Evolutionary conservation across 2,888 invertebrate species (phyloP), one percentile per base, ranked within the genome.

Genomic region (Leucoma salicis): DNA sequence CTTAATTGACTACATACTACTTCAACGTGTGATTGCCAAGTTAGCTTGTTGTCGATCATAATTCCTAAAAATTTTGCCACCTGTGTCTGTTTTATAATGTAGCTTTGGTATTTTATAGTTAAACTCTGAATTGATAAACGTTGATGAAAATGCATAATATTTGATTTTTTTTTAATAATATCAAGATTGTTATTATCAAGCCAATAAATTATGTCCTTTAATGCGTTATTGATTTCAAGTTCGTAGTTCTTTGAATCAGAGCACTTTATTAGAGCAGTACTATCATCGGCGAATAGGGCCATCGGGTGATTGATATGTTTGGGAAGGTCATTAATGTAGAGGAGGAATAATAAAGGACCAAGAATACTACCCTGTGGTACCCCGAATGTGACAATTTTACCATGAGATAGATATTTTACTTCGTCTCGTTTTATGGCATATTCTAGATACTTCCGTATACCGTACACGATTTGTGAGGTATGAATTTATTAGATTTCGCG

Each of bases 341-440:
- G 11, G 2, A 7, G 21, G 11, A 35, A 35, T 18, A 35, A 35
- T 27, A 25, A 25, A 14, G 35, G 25, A 2, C 11, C 35, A n/a
- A 27, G 24, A 14, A 35, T 15, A 15, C 35, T 35, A 15, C 35
- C 27, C 12, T 35, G 35, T 27, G 35, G 25, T 15, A 35, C 35
- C 6, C 35, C 27, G 11, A 27, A 16, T 16, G 3, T 16, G 6
- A 16, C 6, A 16, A 6, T 16, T 16, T 16, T 16, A 6, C 16
- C 16, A 16, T 16, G 3, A 16, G 3, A 16, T 3, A 16, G 16
- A 16, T 16, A 16, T 6, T 16, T 16, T 16, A 16, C 6, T 16
- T 16, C 16, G 6, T 6, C 3, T 16, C 6, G 6, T 16, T 16
- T 16, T 16, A 4, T 16, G 16, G 6, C 16, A 16, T 16, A 16